A percentile compares a stretch with the other conserved stretches of the same genome.
These are phyloP conservation scores for Philotrypesis tridentata DNA, from an alignment of 1,140 invertebrate genomes.

Conservation along the genomic window DNA sequence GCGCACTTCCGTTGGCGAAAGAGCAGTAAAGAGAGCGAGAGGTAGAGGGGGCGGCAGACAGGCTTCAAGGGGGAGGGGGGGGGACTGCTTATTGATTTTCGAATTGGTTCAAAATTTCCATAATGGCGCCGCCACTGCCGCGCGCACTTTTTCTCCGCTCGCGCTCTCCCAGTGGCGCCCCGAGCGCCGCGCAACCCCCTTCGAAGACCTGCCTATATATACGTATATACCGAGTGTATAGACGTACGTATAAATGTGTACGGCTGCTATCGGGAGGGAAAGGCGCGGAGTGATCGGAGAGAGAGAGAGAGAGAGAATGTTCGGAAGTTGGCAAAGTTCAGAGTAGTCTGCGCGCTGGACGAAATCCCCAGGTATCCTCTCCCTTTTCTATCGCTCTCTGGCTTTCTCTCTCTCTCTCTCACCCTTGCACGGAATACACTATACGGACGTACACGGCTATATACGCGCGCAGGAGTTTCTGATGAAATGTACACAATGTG, in stretches of 20 bases:
- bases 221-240: too few relatives aligned
- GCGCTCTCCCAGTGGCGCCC: background rate
- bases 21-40: constrained; percentile 7
- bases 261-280: background rate
- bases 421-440: background rate
- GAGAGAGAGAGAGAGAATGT: constrained; percentile 6
- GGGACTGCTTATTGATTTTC: constrained; percentile 70
- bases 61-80: too few relatives aligned
- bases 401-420: background rate
- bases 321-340: constrained; percentile 65
- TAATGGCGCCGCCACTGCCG: constrained; percentile 61
- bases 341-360: background rate
- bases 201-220: background rate
- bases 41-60: constrained; percentile 45
- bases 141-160: background rate
- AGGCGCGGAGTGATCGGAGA: constrained; percentile 5
- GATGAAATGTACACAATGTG: background rate
- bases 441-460: too few relatives aligned
- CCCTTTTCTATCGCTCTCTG: too few relatives aligned
- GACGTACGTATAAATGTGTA: too few relatives aligned
- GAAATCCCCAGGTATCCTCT: background rate
- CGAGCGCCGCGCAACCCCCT: background rate
- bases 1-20: background rate
- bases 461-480: background rate
- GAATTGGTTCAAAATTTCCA: constrained; percentile 73